Base-by-base conservation (phyloP, 2,113 vertebrate genomes). In the Megaceryle torquata region DNA sequence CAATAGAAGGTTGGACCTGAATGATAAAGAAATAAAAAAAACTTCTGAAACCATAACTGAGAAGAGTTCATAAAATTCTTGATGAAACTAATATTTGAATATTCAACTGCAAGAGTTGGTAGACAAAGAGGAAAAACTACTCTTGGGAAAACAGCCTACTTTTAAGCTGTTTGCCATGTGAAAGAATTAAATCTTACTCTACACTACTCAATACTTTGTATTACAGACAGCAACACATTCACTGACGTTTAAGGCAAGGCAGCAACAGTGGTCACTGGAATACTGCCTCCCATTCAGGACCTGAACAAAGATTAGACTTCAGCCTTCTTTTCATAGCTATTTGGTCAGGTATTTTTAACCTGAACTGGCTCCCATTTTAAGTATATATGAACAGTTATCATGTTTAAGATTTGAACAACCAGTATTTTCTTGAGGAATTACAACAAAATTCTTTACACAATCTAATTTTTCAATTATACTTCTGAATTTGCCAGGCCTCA, bases 381-480 rank as follows among this genome's bases (percentile, higher is more conserved):
- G 68, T 70, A 80, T 11, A 94, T 72, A 59, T 26, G 5, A 86
- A 56, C 25, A 90, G 35, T 89, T 82, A 64, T 56, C 76, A 91
- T 4, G 2, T 43, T 71, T 56, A 71, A 46, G 17, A 92, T 78
- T 68, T 71, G 26, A 93, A 79, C 35, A 80, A 88, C 26, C 10
- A 60, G 12, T 44, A 84, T 75, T 95, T 93, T 93, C 43, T 39
- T 67, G 19, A 78, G 26, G 16, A 83, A 88, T 88, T 86, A 75
- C 39, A 90, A 86, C 3, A 81, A 54, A 88, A 81, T 26, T 67
- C 20, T 37, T 33, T 26, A 74, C 53, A 67, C 59, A 77, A 89
- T 77, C 37, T 41, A 37, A 83, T 83, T 77, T 97, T 94, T 89
- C 87, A 94, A 85, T 96, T 89, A 74, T 46, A 78, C 46, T 78